These are phyloP conservation scores for Petrocephalus schoutedeni DNA, from an alignment of 2,797 vertebrate species.

Conservation along the genomic window DNA sequence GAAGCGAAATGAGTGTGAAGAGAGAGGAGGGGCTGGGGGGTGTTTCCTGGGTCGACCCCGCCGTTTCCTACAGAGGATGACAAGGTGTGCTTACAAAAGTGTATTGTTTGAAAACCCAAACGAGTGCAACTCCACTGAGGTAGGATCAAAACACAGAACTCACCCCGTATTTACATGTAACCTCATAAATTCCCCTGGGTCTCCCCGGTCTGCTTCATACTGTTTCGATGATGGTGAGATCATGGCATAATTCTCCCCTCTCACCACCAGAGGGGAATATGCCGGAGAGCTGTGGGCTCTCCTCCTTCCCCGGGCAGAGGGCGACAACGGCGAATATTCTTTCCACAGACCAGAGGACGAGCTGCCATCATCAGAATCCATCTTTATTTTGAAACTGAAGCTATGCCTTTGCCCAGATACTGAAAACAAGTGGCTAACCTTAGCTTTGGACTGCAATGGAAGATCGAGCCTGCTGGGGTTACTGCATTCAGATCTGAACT, in stretches of 20 bases:
- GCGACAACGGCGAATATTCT: constrained; percentile 37
- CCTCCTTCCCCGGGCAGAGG: constrained; percentile 50
- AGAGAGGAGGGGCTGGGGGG: constrained; percentile 57
- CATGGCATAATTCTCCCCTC: constrained; percentile 62
- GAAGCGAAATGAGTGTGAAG: constrained; percentile 56
- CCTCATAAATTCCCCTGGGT: constrained; percentile 43
- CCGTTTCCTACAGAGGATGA: constrained; percentile 54
- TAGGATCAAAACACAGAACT: constrained; percentile 11
- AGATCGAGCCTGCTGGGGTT: constrained; percentile 51
- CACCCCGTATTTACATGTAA: constrained; percentile 55
- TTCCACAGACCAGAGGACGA: constrained; percentile 45
- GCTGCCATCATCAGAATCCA: constrained; percentile 31
- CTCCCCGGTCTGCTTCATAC: constrained; percentile 41
- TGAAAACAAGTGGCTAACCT: constrained; percentile 30
- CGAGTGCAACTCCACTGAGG: not conserved
- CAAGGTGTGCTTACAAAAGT: not conserved
- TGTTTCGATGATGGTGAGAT: constrained; percentile 54
- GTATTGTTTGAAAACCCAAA: not conserved
- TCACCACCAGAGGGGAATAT: constrained; percentile 59
- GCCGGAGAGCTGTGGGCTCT: constrained; percentile 56
- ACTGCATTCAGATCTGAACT: constrained; percentile 52
- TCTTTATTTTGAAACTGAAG: constrained; percentile 38
- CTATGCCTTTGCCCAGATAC: constrained; percentile 40
- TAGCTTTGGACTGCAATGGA: constrained; percentile 58
- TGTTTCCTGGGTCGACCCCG: constrained; percentile 71